Base-by-base conservation (phyloP, 2,888 invertebrate genomes). In the Hirtodrosophila trivittata region DNA sequence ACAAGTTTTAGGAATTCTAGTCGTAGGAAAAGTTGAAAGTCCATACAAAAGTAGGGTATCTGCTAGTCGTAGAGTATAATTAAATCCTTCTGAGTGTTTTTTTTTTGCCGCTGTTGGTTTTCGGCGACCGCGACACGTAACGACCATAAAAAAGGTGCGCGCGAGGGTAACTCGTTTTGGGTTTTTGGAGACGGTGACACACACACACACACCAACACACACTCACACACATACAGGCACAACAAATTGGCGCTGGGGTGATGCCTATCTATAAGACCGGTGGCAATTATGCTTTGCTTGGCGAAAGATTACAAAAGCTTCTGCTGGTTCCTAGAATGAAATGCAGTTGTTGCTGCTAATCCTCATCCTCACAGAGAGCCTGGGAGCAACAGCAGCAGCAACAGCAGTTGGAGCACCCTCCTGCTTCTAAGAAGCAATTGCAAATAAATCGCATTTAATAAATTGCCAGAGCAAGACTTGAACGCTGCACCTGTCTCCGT, bases 111-210 rank as follows among this genome's bases (percentile, higher is more conserved):
- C 42, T 57, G 63, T 32, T 26, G 55, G 50, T 66, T 85, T 80
- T 80, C 84, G 84, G 81, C 75, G 83, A 66, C 77, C 85, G 75
- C 70, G 81, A 78, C 76, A 88, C 88, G 88, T 88, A 87, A 66
- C 69, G 56, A 74, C 85, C 80, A 88, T 88, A 88, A 88, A 87
- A 88, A 89, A 88, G 89, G 88, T 88, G 88, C 88, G 81, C 88
- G 75, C 68, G 77, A 72, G 83, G 65, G 72, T 69, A 78, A 83
- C 84, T 70, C 58, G 66, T 60, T 64, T 66, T 54, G 25, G 39
- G 50, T 81, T 46, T 50, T 41, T 43, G 41, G 33, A 28, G 43
- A 33, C 21, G 30, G 9, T n/a, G 28, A 28, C 28, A 28, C 18
- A 21, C 18, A 21, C 18, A 21, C 18, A 21, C 18, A 21, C 18